Base-by-base conservation (phyloP, 2,113 vertebrate genomes). In the Barbus barbus region DNA sequence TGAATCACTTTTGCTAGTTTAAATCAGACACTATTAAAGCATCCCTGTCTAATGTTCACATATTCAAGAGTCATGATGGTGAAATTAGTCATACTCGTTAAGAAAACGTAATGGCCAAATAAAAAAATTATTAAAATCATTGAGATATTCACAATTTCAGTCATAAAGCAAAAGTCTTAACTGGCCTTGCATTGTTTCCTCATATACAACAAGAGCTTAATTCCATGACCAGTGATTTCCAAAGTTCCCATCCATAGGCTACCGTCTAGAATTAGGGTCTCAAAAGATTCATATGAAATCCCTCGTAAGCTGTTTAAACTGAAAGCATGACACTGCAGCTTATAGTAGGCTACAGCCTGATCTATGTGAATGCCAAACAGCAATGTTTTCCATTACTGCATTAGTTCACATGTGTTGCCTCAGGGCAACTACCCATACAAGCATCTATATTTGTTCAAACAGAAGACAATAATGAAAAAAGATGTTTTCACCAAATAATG, bases 381-480 rank as follows among this genome's bases (percentile, higher is more conserved):
- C 11, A 41, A 69, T 81, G 81, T 79, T 80, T 83, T 85, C 26
- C 46, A 78, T 74, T 13, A 38, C 20, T 75, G n/a, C 60, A 56
- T 31, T 22, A 53, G 58, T 79, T 82, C 69, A 60, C 69, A 77
- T 65, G 24, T 36, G 26, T 20, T 80, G 24, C 16, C 24, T 14
- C 13, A 18, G 67, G 44, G 58, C 3, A 76, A 33, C 24, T 71
- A 41, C 31, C 44, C 9, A 44, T 18, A 9, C 58, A 69, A 33
- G 46, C 33, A 61, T 71, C 41, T 41, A 53, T 56, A 33, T 80
- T 20, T 78, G 60, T 88, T 86, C 79, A 79, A 73, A 78, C 44
- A 61, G 83, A 9, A 76, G 69, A 81, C 44, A 77, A 20, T 44
- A 58, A 82, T 44, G 60, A 24, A 58, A 79, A 58, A 20, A 22